These are phyloP conservation scores for Tenodera sinensis DNA, from an alignment of 2,888 invertebrate genomes.

Conservation along the genomic window DNA sequence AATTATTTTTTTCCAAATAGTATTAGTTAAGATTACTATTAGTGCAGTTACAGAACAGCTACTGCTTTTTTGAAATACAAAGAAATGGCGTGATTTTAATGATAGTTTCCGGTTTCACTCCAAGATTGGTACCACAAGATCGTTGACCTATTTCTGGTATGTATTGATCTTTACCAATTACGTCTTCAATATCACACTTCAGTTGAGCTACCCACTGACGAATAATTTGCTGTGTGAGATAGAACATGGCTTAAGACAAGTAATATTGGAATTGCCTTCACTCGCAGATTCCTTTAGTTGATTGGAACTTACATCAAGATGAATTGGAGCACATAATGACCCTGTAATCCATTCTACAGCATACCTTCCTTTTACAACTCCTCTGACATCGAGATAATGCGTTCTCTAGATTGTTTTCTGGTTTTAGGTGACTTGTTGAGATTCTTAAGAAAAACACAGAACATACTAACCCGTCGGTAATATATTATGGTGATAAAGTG, in stretches of 20 bases:
- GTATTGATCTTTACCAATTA: not conserved
- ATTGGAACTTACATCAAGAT: not conserved
- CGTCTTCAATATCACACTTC: not conserved
- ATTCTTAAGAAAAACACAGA: too few relatives aligned
- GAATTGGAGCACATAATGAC: not conserved
- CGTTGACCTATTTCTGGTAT: too few relatives aligned
- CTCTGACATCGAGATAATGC: not conserved
- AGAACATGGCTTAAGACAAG: not conserved
- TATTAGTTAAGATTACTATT: too few relatives aligned
- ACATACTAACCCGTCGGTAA: too few relatives aligned
- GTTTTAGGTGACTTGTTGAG: too few relatives aligned
- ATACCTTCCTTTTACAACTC: not conserved
- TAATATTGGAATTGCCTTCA: not conserved
- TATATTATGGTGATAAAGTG: too few relatives aligned
- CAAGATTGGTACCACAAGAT: not conserved
- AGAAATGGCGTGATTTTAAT: too few relatives aligned
- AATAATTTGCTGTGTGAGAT: not conserved
- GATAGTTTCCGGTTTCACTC: too few relatives aligned
- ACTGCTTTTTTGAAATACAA: too few relatives aligned
- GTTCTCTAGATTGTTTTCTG: not conserved
- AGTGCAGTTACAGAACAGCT: too few relatives aligned
- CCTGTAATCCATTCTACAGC: not conserved
- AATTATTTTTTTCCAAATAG: too few relatives aligned
- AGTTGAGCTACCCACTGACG: not conserved
- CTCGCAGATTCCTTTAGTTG: not conserved